Base-by-base conservation (phyloP, 2,113 vertebrate genomes). In the Nycticebus coucang region DNA sequence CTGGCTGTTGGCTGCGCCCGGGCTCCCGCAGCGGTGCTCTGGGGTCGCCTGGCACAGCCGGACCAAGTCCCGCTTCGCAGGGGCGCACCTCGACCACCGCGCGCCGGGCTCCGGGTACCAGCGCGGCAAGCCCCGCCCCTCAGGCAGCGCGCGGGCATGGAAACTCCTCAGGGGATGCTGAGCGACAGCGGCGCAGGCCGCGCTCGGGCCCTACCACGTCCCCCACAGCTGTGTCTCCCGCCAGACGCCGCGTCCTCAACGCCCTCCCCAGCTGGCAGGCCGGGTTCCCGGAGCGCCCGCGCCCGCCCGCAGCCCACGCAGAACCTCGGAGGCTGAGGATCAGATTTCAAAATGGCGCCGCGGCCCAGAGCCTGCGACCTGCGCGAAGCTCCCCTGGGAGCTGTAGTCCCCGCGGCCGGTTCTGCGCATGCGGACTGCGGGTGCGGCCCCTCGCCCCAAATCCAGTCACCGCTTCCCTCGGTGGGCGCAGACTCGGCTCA, bases 341-440 rank as follows among this genome's bases (percentile, higher is more conserved):
- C 98, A 86, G 98, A 94, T 98, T 98, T 98, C 98, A 98, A 98
- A 97, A 98, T 98, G 98, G 98, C 98, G 97, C 28, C 87, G 3
- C 15, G 1, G 6, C 22, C 0, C 0, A 1, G 18, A 83, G 72
- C 96, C 1, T 2, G 87, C 86, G 78, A 85, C 0, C 0, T 0
- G 1, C 17, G 15, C 35, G 17, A 0, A 2, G 0, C 1, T 0
- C 64, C 57, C 37, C 59, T 55, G 98, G 98, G 97, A 97, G 0
- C 33, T 91, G 98, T 97, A 98, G 98, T 98, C 64, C 37, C 0
- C 0, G 3, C 0, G 0, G 0, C 0, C 5, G 12, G 24, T 17
- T 53, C 66, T 28, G 94, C 96, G 97, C 97, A 95, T 89, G 97
- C 93, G 96, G 37, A 0, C 4, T 19, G 37, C 4, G 10, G 21